phyloP scores from a whole-genome alignment of 2,797 vertebrate species.

The Podarcis lilfordi region DNA sequence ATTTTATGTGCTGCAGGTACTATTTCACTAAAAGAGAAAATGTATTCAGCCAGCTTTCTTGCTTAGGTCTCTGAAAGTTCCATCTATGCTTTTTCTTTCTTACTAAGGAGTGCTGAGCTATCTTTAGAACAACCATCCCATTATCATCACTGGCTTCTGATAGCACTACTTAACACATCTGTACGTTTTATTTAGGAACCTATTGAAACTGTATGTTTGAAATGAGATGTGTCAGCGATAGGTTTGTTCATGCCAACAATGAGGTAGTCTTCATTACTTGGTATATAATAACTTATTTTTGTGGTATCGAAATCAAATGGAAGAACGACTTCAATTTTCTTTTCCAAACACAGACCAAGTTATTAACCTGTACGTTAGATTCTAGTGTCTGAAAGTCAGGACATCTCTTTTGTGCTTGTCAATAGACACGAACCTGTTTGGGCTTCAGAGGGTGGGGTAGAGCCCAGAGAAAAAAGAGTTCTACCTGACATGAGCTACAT shows the following conservation, averaged over 20 bases:
- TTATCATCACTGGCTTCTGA: conserved; percentile 59
- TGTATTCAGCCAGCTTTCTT: conserved; percentile 64
- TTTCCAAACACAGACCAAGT: conserved; percentile 67
- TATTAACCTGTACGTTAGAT: conserved; percentile 72
- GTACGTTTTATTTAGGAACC: conserved; percentile 62
- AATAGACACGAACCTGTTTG: conserved; percentile 33
- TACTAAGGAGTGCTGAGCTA: conserved; percentile 63
- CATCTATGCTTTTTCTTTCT: conserved; percentile 68
- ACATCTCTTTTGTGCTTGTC: conserved; percentile 53
- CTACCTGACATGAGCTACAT: conserved; percentile 1
- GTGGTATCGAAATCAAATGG: conserved; percentile 65
- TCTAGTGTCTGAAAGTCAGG: conserved; percentile 61
- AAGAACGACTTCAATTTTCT: conserved; percentile 75
- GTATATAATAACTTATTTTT: conserved; percentile 70
- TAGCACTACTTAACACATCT: conserved; percentile 55
- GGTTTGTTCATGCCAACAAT: conserved; percentile 59
- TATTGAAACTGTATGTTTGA: conserved; percentile 60
- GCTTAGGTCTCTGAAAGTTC: conserved; percentile 49
- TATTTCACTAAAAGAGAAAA: conserved; percentile 61
- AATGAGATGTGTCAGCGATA: conserved; percentile 51
- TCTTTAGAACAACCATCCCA: conserved; percentile 63
- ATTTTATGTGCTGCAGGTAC: conserved; percentile 52
- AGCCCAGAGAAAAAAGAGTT: not conserved
- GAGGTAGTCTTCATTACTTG: conserved; percentile 55
- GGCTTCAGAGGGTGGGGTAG: not conserved